Conservation (phyloP, 2,888 invertebrate genomes). For the Cremastinae sp. region DNA sequence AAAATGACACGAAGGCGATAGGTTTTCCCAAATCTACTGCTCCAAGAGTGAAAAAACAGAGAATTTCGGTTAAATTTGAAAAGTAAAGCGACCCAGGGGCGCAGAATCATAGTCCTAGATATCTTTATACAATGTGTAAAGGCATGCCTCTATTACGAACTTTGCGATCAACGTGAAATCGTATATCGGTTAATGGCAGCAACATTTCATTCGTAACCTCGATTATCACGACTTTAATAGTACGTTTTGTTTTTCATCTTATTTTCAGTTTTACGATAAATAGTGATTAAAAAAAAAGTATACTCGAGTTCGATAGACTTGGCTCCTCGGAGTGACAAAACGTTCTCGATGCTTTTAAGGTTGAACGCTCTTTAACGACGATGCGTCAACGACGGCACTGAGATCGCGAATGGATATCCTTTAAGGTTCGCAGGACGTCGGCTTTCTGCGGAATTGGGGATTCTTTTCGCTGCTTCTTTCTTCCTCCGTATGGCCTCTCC, state of each 20-base stretch:
- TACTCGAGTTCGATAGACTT: conserved; percentile 49
- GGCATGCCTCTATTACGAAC: conserved; percentile 6
- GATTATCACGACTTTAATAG: conserved; percentile 24
- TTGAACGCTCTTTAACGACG: conserved; percentile 28
- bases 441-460: conserved; percentile 1
- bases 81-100: neutral
- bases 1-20: neutral
- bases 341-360: conserved; percentile 20
- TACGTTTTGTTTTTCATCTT: conserved; percentile 19
- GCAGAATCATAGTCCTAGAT: neutral
- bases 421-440: conserved; percentile 26
- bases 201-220: conserved; percentile 29
- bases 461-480: conserved; percentile 14
- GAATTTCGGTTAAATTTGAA: neutral
- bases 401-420: conserved; percentile 33
- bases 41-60: conserved; percentile 1
- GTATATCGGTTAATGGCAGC: conserved; percentile 52
- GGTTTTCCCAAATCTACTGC: neutral
- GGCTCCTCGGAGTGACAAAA: conserved; percentile 7
- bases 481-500: conserved; percentile 3
- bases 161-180: conserved; percentile 38
- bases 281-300: conserved; percentile 18
- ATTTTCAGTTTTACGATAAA: conserved; percentile 10
- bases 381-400: conserved; percentile 17
- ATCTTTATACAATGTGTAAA: conserved; percentile 15